These are phyloP conservation scores for Suillia variegata DNA, from an alignment of 2,888 invertebrate genomes.

Conservation along the genomic window DNA sequence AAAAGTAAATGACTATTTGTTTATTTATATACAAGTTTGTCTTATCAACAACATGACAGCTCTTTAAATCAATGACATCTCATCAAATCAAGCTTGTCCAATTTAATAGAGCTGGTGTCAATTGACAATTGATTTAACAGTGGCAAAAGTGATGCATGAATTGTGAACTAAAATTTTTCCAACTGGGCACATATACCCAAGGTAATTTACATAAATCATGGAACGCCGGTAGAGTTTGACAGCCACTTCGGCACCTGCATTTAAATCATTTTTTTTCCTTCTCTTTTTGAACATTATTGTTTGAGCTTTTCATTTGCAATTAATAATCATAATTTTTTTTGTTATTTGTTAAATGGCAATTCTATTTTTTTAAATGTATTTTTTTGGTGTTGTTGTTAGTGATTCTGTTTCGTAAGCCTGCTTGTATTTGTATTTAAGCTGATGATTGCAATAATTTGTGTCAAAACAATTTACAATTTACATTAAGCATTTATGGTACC, in stretches of 20 bases:
- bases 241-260: neutral
- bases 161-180: no score
- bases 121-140: no score
- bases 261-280: constrained; percentile 9
- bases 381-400: no score
- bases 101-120: no score
- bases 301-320: neutral
- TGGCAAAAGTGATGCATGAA: no score
- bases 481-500: neutral
- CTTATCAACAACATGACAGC: no score
- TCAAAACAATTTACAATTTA: constrained; percentile 7
- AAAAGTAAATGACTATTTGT: no score
- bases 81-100: no score
- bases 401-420: no score
- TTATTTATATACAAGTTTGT: no score
- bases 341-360: neutral
- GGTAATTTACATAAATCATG: constrained; percentile 1
- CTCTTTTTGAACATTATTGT: neutral
- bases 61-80: no score
- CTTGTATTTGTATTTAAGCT: constrained; percentile 1
- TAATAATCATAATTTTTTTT: neutral
- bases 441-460: constrained; percentile 18
- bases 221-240: neutral
- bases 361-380: neutral
- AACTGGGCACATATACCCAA: neutral